Evolutionary conservation across 2,888 invertebrate species (phyloP).

Genomic region (Clistopyga incitator): DNA sequence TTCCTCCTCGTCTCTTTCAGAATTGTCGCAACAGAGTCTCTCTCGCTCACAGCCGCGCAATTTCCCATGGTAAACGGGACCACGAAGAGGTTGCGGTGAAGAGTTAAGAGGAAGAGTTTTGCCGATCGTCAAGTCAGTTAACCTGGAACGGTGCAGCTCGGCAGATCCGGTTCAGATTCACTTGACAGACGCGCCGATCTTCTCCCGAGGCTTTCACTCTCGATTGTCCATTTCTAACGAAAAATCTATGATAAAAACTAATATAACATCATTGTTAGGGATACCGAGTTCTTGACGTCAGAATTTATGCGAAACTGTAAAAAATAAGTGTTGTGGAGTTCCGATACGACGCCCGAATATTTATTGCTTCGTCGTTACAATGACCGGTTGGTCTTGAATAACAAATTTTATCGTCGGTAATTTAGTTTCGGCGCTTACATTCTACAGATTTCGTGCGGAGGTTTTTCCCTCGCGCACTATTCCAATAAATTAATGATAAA

Average conservation of each 20-base stretch:
- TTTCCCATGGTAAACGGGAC: slow-evolving; percentile 37
- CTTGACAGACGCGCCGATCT: slow-evolving; percentile 3
- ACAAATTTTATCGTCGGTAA: not conserved
- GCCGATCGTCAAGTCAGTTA: slow-evolving; percentile 31
- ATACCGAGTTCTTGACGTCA: not conserved
- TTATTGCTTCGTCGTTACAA: slow-evolving; percentile 37
- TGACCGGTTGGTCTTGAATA: not conserved
- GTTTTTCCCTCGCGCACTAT: not conserved
- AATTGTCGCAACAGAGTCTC: slow-evolving; percentile 5
- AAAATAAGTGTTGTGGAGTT: not conserved
- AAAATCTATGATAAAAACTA: not conserved
- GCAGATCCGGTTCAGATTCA: slow-evolving; percentile 45
- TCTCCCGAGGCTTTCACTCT: slow-evolving; percentile 50
- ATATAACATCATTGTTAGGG: not conserved
- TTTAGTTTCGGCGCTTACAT: slow-evolving; percentile 22
- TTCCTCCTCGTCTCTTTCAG: slow-evolving; percentile 12
- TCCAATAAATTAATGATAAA: slow-evolving; percentile 62
- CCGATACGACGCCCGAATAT: slow-evolving; percentile 6
- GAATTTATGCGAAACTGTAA: not conserved
- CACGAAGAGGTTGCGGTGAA: slow-evolving; percentile 17
- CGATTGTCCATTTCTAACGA: not conserved
- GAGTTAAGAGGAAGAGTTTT: slow-evolving; percentile 47
- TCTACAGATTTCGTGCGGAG: slow-evolving; percentile 3
- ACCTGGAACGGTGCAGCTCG: slow-evolving; percentile 9
- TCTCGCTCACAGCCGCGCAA: not conserved